Conservation (phyloP, 2,113 vertebrate species). For the Ammodramus savannarum region DNA sequence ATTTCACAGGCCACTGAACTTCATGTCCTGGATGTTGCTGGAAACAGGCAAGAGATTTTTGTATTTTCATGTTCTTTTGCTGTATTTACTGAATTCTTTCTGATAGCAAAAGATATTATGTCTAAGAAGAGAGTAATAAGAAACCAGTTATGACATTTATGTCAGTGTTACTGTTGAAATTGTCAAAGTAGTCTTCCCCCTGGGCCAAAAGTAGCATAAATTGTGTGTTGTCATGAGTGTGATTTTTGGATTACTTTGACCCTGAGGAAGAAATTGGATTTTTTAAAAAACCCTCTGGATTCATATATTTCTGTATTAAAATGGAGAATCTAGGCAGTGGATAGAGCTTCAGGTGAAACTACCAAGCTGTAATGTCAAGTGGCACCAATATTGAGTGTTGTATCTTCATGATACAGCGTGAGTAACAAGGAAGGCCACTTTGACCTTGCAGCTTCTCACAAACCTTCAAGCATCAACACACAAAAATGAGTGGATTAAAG, state of each 20-base stretch:
- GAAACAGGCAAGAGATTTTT: slow-evolving; percentile 83
- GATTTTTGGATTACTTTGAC: background rate
- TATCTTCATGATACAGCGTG: background rate
- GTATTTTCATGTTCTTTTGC: background rate
- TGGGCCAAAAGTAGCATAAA: background rate
- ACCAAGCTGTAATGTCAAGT: background rate
- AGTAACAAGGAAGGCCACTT: background rate
- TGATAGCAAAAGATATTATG: background rate
- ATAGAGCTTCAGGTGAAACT: background rate
- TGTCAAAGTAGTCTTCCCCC: background rate
- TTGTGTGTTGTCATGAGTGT: background rate
- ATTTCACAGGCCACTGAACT: slow-evolving; percentile 92
- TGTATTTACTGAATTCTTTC: background rate
- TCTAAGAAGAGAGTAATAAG: background rate
- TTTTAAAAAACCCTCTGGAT: background rate
- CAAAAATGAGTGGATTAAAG: background rate
- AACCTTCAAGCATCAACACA: background rate
- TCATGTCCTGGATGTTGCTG: slow-evolving; percentile 94
- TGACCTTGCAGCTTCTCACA: background rate
- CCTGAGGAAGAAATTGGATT: background rate
- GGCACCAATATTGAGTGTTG: background rate
- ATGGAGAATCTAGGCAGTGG: background rate
- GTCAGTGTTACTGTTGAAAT: background rate
- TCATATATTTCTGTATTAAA: background rate
- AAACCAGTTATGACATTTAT: background rate